Base-by-base conservation (phyloP, 2,888 invertebrate genomes). In the Machimus rusticus region DNA sequence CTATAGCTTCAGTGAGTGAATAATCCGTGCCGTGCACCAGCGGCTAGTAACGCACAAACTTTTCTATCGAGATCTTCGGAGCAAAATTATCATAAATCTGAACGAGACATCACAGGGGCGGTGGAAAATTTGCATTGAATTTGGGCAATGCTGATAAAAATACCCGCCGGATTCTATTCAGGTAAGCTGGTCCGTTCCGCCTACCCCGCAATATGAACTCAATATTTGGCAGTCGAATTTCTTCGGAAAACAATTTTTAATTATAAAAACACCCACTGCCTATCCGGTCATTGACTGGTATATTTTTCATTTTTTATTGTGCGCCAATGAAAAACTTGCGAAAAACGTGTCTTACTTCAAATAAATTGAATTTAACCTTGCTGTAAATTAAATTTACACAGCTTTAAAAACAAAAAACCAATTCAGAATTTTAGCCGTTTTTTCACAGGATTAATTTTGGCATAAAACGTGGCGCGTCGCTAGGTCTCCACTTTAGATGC, bases 61-160 rank as follows among this genome's bases (percentile, higher is more conserved):
- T n/a, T 46, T 39, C 66, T 66, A 66, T 66, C 78, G 23, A 78
- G 78, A 78, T 78, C 78, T 78, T 43, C 43, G 39, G 23, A 78
- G 43, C 39, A 78, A 78, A 39, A 78, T 43, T 14, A 78, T 78
- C 39, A 43, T 78, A 78, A 78, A 78, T 78, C 78, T 78, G 76
- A 0, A 8, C 37, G 28, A 76, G 34, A 76, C 37, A 78, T 78
- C 23, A 19, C 78, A 78, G 78, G 14, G 78, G 78, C 78, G 78
- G 43, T 23, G n/a, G 19, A 39, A 78, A 43, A 78, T 78, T 78
- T 46, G 78, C 78, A 78, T 78, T 39, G 8, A 19, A 28, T 78
- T 78, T 43, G n/a, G n/a, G 76, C 34, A n/a, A n/a, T n/a, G 28
- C 76, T 78, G 78, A 23, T 43, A 78, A 39, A 78, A 78, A 78